Percentiles rank a stretch among this genome's conserved stretches.
Conservation (phyloP, 2,888 invertebrate genomes). For the Minunthozetes semirufus region DNA sequence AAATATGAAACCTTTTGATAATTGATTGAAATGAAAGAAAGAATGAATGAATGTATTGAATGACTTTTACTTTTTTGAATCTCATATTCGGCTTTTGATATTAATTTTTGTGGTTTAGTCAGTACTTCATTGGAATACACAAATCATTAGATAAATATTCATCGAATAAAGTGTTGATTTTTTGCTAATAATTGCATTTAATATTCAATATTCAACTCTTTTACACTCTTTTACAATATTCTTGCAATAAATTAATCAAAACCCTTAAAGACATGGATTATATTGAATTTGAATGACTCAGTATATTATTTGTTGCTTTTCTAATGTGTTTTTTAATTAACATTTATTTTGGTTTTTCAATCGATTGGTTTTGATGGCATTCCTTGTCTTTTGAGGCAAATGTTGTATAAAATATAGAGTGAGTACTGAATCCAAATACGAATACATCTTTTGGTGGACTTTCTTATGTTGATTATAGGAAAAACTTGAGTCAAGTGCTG, state of each 20-base stretch:
- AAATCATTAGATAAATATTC: not conserved
- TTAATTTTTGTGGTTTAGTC: not conserved
- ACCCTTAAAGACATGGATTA: not conserved
- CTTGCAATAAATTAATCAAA: not conserved
- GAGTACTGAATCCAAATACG: not conserved
- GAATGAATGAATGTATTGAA: conserved; percentile 7
- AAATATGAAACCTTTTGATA: not conserved
- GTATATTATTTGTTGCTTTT: not conserved
- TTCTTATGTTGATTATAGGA: not conserved
- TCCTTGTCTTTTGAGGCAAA: not conserved
- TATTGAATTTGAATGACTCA: not conserved
- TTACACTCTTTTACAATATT: not conserved
- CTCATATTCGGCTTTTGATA: not conserved
- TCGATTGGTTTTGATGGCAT: not conserved
- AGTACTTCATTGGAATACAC: not conserved
- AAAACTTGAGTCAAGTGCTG: no score
- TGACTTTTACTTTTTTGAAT: not conserved
- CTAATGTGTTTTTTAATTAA: not conserved
- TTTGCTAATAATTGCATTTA: not conserved
- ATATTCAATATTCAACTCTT: not conserved
- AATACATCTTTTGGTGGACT: conserved; percentile 7
- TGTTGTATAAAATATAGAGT: not conserved
- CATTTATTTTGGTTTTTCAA: not conserved
- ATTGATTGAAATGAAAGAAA: conserved; percentile 7
- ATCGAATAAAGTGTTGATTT: not conserved